Base-by-base conservation (phyloP, 2,113 vertebrate species). In the Eclectus roratus region DNA sequence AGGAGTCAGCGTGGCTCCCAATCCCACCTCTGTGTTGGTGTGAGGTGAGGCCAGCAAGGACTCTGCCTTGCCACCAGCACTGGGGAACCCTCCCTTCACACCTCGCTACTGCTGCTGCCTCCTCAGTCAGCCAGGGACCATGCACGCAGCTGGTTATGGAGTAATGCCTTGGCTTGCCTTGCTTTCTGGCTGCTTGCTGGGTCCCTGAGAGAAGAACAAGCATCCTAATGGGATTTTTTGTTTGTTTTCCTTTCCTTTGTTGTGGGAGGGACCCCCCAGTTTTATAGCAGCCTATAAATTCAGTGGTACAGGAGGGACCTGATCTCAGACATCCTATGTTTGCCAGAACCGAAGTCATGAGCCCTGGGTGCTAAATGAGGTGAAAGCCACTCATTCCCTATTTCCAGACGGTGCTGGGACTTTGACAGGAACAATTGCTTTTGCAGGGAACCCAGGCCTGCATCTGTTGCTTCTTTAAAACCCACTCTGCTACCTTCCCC, bases 401-500 rank as follows among this genome's bases (percentile, higher is more conserved):
- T 61, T 89, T 82, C 47, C 65, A 87, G 29, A 18, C 56, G 47
- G 21, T 44, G 28, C 65, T 3, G 7, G 33, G 44, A 60, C 65
- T 43, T 76, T 68, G 55, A 77, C 14, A 44, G 41, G 33, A 49
- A 68, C 68, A 83, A 56, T 37, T 33, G 6, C 37, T 91, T 80
- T 85, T 78, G 37, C 70, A 71, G 27, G 64, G 23, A 33, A 96
- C 23, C 31, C 73, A 83, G 31, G 9, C 77, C 31, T 85, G 28
- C n/a, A 35, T 66, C 60, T 88, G 17, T 35, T 55, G 16, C 39
- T 64, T 80, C 61, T 81, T 83, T 81, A 69, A 88, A 92, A 78
- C 0, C 0, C 4, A 4, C 64, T 74, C 64, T 1, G 0, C 29
- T 85, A 1, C 24, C 52, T 55, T 89, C 61, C 47, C 46, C 29